Evolutionary conservation across 2,113 vertebrate genomes (phyloP), one percentile per base, ranked within the genome.

Genomic region (Perccottus glenii): DNA sequence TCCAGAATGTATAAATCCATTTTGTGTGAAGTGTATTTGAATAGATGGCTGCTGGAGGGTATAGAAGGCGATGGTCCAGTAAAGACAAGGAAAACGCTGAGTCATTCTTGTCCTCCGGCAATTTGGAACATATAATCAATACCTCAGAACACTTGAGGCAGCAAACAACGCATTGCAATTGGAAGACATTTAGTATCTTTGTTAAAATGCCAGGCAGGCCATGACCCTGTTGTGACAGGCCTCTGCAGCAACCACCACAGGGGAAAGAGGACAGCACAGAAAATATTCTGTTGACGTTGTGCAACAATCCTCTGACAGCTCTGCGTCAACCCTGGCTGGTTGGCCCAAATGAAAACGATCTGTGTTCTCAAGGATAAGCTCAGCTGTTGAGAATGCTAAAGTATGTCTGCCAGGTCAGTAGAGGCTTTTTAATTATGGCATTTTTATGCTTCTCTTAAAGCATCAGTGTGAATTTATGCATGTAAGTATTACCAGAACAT

Each of bases 111-210:
- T 50, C 65, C 77, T 79, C 48, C 55, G 64, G 62, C 40, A 70
- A 49, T 64, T 75, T 40, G 53, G 19, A 80, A 67, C 73, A 81
- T 67, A 85, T 68, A 83, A 85, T 87, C 84, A 47, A 87, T 83
- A 73, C 49, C 46, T 48, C 9, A 1, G 70, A 58, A 65, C 59
- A 70, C 73, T 50, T 12, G 49, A 77, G 56, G 56, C 61, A 81
- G 78, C 67, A 56, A 59, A 68, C 42, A 65, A 62, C 51, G 55
- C 40, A 47, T 27, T 70, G 79, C 68, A 79, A 61, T 35, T 63
- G 14, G 58, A 72, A 48, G 52, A 57, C 63, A 55, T 68, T 83
- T 73, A 70, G 68, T 64, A 50, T 44, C 51, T 76, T 70, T 58
- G 43, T 70, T 68, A 42, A 65, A 70, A 36, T 73, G 76, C 64